Evolutionary conservation across 1,140 invertebrate genomes (phyloP).

Genomic region (Liolophura sinensis): DNA sequence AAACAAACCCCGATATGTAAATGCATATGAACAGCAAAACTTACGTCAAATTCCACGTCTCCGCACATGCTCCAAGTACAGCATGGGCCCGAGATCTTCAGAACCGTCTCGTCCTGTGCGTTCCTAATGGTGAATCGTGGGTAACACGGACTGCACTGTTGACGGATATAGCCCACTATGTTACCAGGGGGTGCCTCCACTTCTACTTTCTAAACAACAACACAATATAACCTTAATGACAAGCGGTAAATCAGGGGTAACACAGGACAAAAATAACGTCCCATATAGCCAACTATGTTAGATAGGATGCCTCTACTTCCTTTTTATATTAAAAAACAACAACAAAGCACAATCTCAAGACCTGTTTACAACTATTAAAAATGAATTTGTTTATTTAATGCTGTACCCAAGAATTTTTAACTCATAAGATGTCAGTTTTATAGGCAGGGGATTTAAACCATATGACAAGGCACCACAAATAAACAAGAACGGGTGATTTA

Average conservation of each 20-base stretch:
- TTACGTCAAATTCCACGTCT: slow-evolving; percentile 71
- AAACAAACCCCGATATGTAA: not conserved
- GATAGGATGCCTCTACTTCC: slow-evolving; percentile 47
- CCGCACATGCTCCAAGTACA: slow-evolving; percentile 81
- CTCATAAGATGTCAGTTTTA: too few species aligned
- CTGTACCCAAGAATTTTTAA: too few species aligned
- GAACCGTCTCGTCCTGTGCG: slow-evolving; percentile 73
- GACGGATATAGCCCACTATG: slow-evolving; percentile 76
- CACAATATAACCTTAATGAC: not conserved
- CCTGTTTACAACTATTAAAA: too few species aligned
- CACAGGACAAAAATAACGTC: slow-evolving; percentile 83
- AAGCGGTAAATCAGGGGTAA: slow-evolving; percentile 76
- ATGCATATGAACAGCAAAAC: not conserved
- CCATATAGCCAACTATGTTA: slow-evolving; percentile 74
- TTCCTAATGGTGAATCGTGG: slow-evolving; percentile 82
- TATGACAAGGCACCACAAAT: too few species aligned
- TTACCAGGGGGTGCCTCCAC: slow-evolving; percentile 57
- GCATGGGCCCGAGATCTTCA: slow-evolving; percentile 82
- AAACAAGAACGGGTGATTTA: too few species aligned
- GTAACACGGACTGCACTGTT: slow-evolving; percentile 82
- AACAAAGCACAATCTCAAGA: not conserved
- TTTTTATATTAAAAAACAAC: slow-evolving; percentile 42
- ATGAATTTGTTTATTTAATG: too few species aligned
- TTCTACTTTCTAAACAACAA: slow-evolving; percentile 38
- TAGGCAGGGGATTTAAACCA: too few species aligned